Conservation (phyloP, 2,797 vertebrate genomes). For the Pseudochaenichthys georgianus region DNA sequence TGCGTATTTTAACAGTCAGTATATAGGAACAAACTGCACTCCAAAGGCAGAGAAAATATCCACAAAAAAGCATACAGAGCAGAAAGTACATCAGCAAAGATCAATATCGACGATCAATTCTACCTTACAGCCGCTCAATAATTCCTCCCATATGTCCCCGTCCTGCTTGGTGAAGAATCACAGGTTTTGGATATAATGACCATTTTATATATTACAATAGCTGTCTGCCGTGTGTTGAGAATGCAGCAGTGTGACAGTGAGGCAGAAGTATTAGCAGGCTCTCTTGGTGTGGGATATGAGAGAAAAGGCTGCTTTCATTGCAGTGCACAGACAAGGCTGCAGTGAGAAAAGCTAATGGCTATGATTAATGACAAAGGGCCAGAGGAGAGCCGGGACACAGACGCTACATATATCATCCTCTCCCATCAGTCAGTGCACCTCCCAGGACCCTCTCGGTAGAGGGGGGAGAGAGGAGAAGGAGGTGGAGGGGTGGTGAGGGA, state of each 20-base stretch:
- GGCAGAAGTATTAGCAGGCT: slow-evolving; percentile 76
- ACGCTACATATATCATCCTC: slow-evolving; percentile 99
- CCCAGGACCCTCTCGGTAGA: slow-evolving; percentile 91
- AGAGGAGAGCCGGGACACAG: slow-evolving; percentile 99
- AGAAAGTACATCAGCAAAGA: slow-evolving; percentile 65
- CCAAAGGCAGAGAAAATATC: slow-evolving; percentile 30
- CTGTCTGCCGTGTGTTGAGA: slow-evolving; percentile 67
- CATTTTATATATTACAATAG: slow-evolving; percentile 77
- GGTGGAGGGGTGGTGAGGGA: slow-evolving; percentile 6
- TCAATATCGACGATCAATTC: slow-evolving; percentile 77
- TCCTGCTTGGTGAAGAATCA: slow-evolving; percentile 54
- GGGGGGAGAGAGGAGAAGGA: not conserved
- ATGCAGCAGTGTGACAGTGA: slow-evolving; percentile 77
- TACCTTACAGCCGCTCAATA: slow-evolving; percentile 71
- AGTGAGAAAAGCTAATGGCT: slow-evolving; percentile 99
- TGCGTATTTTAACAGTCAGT: slow-evolving; percentile 48
- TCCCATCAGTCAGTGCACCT: slow-evolving; percentile 99
- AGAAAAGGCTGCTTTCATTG: slow-evolving; percentile 90
- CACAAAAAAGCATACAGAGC: slow-evolving; percentile 39
- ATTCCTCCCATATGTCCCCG: slow-evolving; percentile 54
- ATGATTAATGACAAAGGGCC: slow-evolving; percentile 99
- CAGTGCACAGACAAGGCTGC: slow-evolving; percentile 94
- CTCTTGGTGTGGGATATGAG: slow-evolving; percentile 87
- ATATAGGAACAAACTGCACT: slow-evolving; percentile 34
- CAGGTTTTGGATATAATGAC: slow-evolving; percentile 65